Evolutionary conservation across 2,888 invertebrate genomes (phyloP).

Genomic region (Campoplex nolae): DNA sequence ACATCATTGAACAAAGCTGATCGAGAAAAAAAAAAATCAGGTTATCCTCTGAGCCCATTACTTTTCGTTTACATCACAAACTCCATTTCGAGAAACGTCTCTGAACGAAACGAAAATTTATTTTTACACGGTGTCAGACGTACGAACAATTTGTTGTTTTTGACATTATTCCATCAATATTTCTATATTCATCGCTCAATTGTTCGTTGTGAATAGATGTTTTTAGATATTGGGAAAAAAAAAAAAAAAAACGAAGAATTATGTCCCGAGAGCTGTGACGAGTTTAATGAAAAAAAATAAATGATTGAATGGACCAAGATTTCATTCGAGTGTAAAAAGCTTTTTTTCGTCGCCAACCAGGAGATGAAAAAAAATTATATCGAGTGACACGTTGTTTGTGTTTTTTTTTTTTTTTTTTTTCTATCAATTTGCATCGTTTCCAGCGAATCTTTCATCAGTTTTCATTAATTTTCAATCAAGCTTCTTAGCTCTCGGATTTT

Average conservation of each 20-base stretch:
- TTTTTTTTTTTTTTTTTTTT: not conserved
- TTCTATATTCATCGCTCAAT: not conserved
- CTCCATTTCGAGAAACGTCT: not conserved
- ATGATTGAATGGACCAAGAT: not conserved
- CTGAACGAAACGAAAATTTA: not conserved
- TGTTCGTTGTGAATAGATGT: not conserved
- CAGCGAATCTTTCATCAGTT: not conserved
- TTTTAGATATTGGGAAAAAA: not conserved
- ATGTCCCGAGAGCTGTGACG: not conserved
- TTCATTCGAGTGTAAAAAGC: not conserved
- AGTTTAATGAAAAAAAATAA: not conserved
- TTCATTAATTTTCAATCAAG: not conserved
- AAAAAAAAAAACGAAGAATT: not conserved
- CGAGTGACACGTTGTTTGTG: too few relatives aligned
- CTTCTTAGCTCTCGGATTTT: too few relatives aligned
- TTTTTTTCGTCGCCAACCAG: not conserved
- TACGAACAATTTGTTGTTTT: not conserved
- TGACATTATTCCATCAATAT: not conserved
- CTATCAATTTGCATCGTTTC: not conserved
- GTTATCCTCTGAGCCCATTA: not conserved
- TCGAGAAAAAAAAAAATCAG: slow-evolving; percentile 4
- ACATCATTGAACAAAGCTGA: slow-evolving; percentile 7
- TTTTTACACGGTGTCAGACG: not conserved
- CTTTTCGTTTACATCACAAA: not conserved
- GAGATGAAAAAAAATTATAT: too few relatives aligned